These are phyloP conservation scores for Drosophila ananassae DNA, from an alignment of 1,140 invertebrate species.

Conservation along the genomic window DNA sequence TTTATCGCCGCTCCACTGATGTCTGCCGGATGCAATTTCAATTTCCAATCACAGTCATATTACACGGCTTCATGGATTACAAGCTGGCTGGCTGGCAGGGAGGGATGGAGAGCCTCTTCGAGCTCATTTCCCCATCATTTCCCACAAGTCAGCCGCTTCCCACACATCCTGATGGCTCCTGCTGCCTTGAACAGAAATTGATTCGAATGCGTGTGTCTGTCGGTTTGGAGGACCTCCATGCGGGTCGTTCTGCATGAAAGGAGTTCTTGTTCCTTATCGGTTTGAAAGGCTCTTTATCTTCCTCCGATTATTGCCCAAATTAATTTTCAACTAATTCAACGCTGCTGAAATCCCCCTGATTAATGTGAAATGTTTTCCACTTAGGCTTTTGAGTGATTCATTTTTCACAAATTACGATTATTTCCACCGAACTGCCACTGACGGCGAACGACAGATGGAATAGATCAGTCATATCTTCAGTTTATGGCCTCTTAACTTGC, in stretches of 20 bases:
- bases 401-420: conserved; percentile 20
- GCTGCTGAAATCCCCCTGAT: neutral
- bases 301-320: neutral
- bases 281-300: neutral
- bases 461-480: neutral
- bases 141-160: conserved; percentile 1
- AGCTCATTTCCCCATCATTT: conserved; percentile 23
- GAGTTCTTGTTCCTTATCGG: neutral
- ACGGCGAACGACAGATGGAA: conserved; percentile 8
- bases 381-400: conserved; percentile 7
- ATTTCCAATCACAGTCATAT: conserved; percentile 80
- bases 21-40: conserved; percentile 78
- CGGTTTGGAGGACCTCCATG: conserved; percentile 17
- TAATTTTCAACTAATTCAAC: neutral
- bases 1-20: conserved; percentile 43
- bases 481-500: neutral
- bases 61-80: conserved; percentile 74
- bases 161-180: conserved; percentile 23
- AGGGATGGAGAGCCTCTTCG: neutral
- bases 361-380: conserved; percentile 8
- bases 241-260: conserved; percentile 31
- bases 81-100: too few species aligned
- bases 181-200: conserved; percentile 45
- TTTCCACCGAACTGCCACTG: conserved; percentile 35
- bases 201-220: conserved; percentile 38